A percentile compares a stretch with the other conserved stretches of the same genome.
Conservation (phyloP, 2,888 invertebrate genomes). For the Agrotis exclamationis region DNA sequence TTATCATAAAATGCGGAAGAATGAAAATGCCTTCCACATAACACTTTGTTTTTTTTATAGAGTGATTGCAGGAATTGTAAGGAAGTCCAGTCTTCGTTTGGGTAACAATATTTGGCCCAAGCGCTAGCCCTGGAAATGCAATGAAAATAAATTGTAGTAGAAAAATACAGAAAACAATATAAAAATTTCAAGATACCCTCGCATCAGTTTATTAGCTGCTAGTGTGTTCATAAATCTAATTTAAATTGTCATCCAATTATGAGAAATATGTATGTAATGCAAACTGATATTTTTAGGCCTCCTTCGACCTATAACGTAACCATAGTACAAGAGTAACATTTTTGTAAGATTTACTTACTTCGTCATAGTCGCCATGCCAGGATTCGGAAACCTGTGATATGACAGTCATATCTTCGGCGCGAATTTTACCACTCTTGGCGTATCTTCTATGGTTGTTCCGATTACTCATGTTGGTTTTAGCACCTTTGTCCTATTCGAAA, state of each 20-base stretch:
- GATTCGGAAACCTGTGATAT: slow-evolving; percentile 1
- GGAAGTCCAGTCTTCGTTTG: slow-evolving; percentile 1
- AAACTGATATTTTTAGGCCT: neutral
- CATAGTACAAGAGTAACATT: neutral
- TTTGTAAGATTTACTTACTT: slow-evolving; percentile 1
- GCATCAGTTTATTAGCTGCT: neutral
- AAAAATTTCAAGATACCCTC: neutral
- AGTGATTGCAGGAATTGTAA: slow-evolving; percentile 1
- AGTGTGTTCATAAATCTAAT: neutral
- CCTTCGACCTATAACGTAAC: neutral
- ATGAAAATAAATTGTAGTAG: neutral
- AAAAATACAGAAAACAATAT: neutral
- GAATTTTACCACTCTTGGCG: neutral
- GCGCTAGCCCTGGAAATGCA: neutral
- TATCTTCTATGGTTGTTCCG: neutral
- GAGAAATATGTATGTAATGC: neutral
- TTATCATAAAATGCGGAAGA: slow-evolving; percentile 1
- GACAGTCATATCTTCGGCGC: neutral
- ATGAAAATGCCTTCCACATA: slow-evolving; percentile 5
- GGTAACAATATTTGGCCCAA: slow-evolving; percentile 2
- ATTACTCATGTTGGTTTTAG: neutral
- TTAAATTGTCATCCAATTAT: too few relatives aligned
- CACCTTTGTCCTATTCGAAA: neutral
- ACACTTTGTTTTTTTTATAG: neutral
- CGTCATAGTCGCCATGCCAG: neutral